phyloP scores from a whole-genome alignment of 2,888 invertebrate genomes.

The Fragum sueziense region DNA sequence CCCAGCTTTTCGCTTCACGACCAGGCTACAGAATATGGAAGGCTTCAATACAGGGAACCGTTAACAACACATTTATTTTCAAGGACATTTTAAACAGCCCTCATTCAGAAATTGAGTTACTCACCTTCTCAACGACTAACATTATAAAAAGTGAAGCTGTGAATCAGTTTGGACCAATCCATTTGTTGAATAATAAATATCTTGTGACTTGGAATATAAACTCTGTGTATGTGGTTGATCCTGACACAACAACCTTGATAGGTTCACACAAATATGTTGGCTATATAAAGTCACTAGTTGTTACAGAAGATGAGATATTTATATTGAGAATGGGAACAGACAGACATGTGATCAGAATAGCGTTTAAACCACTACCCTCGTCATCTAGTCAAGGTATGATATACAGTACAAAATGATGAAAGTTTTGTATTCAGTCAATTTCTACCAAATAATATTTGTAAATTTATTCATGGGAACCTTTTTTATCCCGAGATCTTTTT shows the following conservation, averaged over 20 bases:
- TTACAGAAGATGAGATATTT: conserved; percentile 86
- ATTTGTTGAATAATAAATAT: conserved; percentile 88
- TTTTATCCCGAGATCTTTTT: too few species aligned
- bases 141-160: conserved; percentile 51
- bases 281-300: conserved; percentile 80
- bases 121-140: conserved; percentile 68
- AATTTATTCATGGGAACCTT: too few species aligned
- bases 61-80: conserved; percentile 92
- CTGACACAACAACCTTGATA: conserved; percentile 86
- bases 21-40: conserved; percentile 94
- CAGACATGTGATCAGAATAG: conserved; percentile 90
- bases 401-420: too few species aligned
- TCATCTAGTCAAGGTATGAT: conserved; percentile 21
- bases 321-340: conserved; percentile 84
- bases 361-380: conserved; percentile 87
- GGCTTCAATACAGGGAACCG: conserved; percentile 89
- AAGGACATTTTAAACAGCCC: conserved; percentile 84
- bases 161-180: conserved; percentile 86
- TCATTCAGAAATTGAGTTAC: conserved; percentile 64
- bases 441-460: too few species aligned
- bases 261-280: conserved; percentile 86
- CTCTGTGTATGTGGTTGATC: conserved; percentile 89
- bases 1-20: conserved; percentile 89
- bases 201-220: conserved; percentile 89
- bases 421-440: too few species aligned